A percentile compares a stretch with the other conserved stretches of the same genome.
These are phyloP conservation scores for Anhinga rufa DNA, from an alignment of 2,113 vertebrate genomes.

Conservation along the genomic window DNA sequence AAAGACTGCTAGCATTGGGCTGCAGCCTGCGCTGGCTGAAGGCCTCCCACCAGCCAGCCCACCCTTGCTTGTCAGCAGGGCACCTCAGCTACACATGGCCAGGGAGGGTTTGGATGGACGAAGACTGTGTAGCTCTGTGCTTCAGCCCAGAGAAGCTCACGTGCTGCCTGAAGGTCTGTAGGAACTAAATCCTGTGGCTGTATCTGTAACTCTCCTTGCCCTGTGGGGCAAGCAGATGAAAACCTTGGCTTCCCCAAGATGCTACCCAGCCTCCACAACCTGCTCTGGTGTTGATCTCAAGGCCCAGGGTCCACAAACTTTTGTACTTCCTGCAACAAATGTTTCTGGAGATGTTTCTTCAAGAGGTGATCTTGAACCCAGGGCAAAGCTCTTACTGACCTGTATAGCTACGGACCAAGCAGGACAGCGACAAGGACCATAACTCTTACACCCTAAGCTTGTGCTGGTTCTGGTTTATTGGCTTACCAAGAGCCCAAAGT, in stretches of 20 bases:
- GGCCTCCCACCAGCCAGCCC: not conserved
- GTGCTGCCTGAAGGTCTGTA: not conserved
- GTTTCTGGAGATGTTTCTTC: not conserved
- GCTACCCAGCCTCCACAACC: not conserved
- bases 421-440: not conserved
- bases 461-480: not conserved
- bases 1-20: not conserved
- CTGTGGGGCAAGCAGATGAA: not conserved
- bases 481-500: not conserved
- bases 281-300: not conserved
- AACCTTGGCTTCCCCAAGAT: not conserved
- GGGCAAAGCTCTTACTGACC: not conserved
- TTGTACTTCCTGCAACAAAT: not conserved
- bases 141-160: not conserved
- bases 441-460: not conserved
- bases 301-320: not conserved
- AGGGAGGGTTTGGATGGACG: not conserved
- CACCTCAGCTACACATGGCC: accelerated
- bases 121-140: accelerated
- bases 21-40: not conserved
- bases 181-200: not conserved
- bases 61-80: accelerated
- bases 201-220: not conserved
- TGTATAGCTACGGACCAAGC: not conserved
- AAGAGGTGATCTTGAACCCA: not conserved